phyloP scores from a whole-genome alignment of 2,113 vertebrate genomes.

The Eolophus roseicapilla region DNA sequence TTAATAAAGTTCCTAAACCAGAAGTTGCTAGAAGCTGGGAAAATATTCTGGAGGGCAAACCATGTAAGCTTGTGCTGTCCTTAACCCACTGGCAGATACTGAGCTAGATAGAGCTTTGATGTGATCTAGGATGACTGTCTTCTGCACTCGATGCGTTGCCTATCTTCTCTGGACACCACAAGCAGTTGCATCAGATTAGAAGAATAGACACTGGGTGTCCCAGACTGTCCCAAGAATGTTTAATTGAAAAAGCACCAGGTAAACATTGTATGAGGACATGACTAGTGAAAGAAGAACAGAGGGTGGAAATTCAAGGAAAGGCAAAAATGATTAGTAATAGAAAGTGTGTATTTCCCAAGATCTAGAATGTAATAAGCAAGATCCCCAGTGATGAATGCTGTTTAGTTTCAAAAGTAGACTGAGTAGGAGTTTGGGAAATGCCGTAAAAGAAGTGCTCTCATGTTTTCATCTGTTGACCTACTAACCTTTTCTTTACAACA shows the following conservation, averaged over 20 bases:
- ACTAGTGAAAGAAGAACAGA: not conserved
- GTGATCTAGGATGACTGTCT: not conserved
- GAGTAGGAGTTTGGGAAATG: not conserved
- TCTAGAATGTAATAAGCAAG: not conserved
- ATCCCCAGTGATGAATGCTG: not conserved
- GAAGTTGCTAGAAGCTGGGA: not conserved
- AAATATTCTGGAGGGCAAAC: not conserved
- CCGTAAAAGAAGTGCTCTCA: not conserved
- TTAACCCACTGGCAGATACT: not conserved
- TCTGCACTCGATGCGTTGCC: not conserved
- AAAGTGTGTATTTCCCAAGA: not conserved
- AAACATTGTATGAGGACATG: not conserved
- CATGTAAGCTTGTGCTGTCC: not conserved
- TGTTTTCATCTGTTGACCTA: not conserved
- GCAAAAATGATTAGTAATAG: not conserved
- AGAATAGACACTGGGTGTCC: not conserved
- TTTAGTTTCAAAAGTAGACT: not conserved
- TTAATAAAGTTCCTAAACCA: not conserved
- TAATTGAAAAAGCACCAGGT: not conserved
- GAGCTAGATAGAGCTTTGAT: not conserved
- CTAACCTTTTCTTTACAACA: not conserved
- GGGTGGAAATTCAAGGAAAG: not conserved
- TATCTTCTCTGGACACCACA: not conserved
- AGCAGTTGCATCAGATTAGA: not conserved
- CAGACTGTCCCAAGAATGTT: not conserved